Base-by-base conservation (phyloP, 2,797 vertebrate species). In the Rhinichthys osculus region DNA sequence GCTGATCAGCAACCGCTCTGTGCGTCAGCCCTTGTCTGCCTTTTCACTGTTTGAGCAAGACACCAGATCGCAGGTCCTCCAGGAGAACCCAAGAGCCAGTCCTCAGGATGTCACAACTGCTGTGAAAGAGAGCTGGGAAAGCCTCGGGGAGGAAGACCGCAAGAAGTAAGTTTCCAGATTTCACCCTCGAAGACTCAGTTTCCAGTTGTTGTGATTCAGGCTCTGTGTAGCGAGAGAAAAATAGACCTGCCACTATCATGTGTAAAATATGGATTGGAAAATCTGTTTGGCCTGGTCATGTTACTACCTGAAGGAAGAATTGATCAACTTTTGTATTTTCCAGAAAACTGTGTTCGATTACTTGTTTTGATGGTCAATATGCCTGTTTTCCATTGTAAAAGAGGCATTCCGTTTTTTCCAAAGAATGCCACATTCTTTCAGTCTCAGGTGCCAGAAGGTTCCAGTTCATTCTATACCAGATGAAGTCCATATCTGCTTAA, bases 131-230 rank as follows among this genome's bases (percentile, higher is more conserved):
- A 95, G 94, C 92, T 98, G 98, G 98, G 96, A 97, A 94, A 96
- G 95, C 93, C 91, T 98, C 90, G 92, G 89, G 91, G 94, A 96
- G 94, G 96, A 97, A 88, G 97, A 96, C 76, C 96, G 94, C 91
- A 93, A 93, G 87, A 96, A 96, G 98, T 99, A 96, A 98, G 98
- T 97, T 95, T 96, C 95, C 93, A 95, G 94, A 94, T 92, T 87
- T 93, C 89, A 67, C 92, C 88, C 94, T 93, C 92, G 92, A 92
- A 88, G 91, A 89, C 82, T 86, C 90, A 92, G 74, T 95, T 96
- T 96, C 92, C 94, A 93, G 91, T 93, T 93, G 93, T 91, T 94
- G 91, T 96, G 92, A 94, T 93, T 94, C 93, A 93, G 81, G 93
- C 92, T 91, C 82, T 82, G 88, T 92, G 89, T 90, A 89, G 62